phyloP scores from a whole-genome alignment of 2,797 vertebrate genomes.

The Arctocebus calabarensis region DNA sequence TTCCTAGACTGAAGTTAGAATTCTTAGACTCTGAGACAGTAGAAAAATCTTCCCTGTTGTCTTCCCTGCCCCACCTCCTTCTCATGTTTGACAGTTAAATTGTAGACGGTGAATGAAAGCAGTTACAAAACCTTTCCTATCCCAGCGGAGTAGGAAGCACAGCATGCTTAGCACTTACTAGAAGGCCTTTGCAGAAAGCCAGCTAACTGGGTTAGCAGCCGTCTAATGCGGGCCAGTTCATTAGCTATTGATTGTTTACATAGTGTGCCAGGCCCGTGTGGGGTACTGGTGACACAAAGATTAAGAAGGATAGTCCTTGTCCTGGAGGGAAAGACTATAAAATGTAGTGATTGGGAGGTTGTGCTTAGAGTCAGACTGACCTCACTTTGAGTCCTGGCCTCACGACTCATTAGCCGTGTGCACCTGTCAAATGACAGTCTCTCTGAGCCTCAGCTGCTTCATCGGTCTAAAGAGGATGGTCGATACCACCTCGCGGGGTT shows the following conservation, averaged over 20 bases:
- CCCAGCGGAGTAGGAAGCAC: background rate
- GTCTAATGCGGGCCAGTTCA: background rate
- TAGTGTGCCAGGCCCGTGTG: background rate
- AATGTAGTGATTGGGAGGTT: background rate
- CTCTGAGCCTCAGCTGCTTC: constrained; percentile 9
- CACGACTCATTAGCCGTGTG: accelerated
- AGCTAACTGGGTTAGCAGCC: background rate
- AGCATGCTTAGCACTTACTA: background rate
- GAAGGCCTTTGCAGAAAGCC: background rate
- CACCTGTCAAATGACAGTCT: background rate
- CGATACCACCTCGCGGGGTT: background rate
- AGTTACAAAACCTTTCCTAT: constrained; percentile 5
- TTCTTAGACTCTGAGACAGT: background rate
- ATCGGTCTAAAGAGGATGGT: background rate
- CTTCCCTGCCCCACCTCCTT: background rate
- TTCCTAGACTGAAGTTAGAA: background rate
- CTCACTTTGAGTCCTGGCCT: background rate
- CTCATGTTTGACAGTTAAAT: constrained; percentile 60
- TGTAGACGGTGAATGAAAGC: background rate
- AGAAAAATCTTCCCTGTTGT: background rate
- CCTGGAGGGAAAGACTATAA: background rate
- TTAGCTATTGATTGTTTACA: background rate
- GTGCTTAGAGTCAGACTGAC: background rate
- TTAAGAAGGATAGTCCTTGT: background rate
- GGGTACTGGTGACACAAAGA: background rate